These are phyloP conservation scores for Nasonia vitripennis DNA, from an alignment of 1,140 invertebrate genomes.

Conservation along the genomic window DNA sequence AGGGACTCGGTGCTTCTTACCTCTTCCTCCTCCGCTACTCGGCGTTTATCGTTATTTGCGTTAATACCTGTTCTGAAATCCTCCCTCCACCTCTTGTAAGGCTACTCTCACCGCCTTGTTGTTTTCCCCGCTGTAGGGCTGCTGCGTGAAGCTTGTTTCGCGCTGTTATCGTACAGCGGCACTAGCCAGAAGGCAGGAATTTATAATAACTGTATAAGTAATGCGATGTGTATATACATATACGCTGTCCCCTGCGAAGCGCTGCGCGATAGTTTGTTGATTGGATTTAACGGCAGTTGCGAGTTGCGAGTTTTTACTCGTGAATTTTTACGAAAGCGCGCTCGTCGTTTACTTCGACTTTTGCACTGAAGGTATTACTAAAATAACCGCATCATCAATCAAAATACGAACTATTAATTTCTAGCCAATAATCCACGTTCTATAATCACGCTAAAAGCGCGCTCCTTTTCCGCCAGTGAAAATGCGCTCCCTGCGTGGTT, in stretches of 20 bases:
- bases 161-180: background rate
- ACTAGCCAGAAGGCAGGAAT: too few species aligned
- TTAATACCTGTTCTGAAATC: conserved; percentile 29
- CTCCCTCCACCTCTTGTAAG: background rate
- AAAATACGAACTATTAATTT: too few species aligned
- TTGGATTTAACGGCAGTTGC: too few species aligned
- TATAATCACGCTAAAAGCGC: background rate
- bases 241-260: too few species aligned
- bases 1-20: conserved; percentile 13
- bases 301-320: too few species aligned
- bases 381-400: too few species aligned
- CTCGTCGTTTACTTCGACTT: too few species aligned
- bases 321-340: too few species aligned
- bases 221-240: too few species aligned
- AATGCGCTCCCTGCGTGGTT: background rate
- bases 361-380: too few species aligned
- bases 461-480: background rate
- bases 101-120: background rate
- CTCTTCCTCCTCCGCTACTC: conserved; percentile 17
- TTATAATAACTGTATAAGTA: too few species aligned
- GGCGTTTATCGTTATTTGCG: conserved; percentile 51
- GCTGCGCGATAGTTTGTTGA: too few species aligned
- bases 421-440: background rate
- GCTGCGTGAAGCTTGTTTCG: background rate
- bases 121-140: background rate